Evolutionary conservation across 2,888 invertebrate genomes (phyloP).

Genomic region (Calephelis perditalis): DNA sequence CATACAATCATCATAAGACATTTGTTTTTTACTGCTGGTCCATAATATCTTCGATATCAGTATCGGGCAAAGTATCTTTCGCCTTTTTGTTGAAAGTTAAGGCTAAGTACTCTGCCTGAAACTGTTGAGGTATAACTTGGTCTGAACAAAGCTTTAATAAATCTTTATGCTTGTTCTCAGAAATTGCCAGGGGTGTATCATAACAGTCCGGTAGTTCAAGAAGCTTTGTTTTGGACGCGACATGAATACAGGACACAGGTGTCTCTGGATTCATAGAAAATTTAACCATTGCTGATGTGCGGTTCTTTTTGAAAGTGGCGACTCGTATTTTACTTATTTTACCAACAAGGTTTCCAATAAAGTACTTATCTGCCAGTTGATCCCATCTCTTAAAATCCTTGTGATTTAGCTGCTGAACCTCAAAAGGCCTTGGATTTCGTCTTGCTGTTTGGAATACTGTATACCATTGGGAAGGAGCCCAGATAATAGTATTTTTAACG

Average conservation of each 20-base stretch:
- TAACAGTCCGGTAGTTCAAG: conserved; percentile 1
- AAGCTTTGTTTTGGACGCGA: conserved; percentile 9
- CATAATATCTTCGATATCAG: conserved; percentile 10
- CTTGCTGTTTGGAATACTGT: conserved; percentile 21
- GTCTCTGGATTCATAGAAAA: conserved; percentile 8
- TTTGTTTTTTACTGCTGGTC: neutral
- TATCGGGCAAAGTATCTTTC: conserved; percentile 5
- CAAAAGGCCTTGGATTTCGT: conserved; percentile 16
- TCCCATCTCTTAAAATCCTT: conserved; percentile 2
- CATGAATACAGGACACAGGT: conserved; percentile 1
- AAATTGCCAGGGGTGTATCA: conserved; percentile 13
- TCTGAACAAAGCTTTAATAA: conserved; percentile 12
- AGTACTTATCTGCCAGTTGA: conserved; percentile 17
- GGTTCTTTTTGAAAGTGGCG: conserved; percentile 19
- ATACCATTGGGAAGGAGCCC: conserved; percentile 26
- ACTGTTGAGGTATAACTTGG: conserved; percentile 12
- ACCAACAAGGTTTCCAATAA: conserved; percentile 17
- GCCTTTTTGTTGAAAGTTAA: conserved; percentile 9
- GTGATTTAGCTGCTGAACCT: conserved; percentile 4
- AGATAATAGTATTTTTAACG: conserved; percentile 23
- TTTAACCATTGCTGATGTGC: conserved; percentile 10
- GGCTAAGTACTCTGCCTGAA: conserved; percentile 11
- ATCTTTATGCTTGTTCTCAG: conserved; percentile 15
- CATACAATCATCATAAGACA: conserved; percentile 5
- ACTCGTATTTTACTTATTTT: conserved; percentile 22